phyloP scores from a whole-genome alignment of 2,797 vertebrate species.

The Cryptoprocta ferox region DNA sequence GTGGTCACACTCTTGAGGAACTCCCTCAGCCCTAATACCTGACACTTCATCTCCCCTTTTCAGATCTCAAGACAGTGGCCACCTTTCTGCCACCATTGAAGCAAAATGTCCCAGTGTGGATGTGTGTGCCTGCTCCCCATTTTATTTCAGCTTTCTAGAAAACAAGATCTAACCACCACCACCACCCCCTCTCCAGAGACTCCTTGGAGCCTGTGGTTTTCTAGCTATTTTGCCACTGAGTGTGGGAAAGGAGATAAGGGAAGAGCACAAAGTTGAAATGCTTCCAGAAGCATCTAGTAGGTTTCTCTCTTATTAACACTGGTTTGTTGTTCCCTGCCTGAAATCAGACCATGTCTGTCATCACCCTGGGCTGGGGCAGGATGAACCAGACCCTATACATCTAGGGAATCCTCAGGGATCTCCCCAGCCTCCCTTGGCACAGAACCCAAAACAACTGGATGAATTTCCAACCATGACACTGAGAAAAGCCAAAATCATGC shows the following conservation, averaged over 20 bases:
- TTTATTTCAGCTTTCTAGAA: neutral
- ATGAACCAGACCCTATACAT: neutral
- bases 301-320: neutral
- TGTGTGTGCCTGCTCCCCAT: neutral
- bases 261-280: neutral
- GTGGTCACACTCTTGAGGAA: neutral
- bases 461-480: neutral
- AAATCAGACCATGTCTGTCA: neutral
- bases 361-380: neutral
- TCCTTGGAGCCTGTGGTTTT: conserved; percentile 33
- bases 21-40: neutral
- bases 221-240: neutral
- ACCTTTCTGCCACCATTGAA: neutral
- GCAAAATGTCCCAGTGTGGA: neutral
- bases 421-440: neutral
- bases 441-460: neutral
- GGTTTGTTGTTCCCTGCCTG: neutral
- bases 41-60: neutral
- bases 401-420: neutral
- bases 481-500: neutral
- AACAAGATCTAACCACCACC: neutral
- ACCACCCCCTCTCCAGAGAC: neutral
- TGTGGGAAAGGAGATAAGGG: conserved; percentile 34
- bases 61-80: neutral
- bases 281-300: neutral